Evolutionary conservation across 2,797 vertebrate genomes (phyloP).

Genomic region (Lithobates pipiens): DNA sequence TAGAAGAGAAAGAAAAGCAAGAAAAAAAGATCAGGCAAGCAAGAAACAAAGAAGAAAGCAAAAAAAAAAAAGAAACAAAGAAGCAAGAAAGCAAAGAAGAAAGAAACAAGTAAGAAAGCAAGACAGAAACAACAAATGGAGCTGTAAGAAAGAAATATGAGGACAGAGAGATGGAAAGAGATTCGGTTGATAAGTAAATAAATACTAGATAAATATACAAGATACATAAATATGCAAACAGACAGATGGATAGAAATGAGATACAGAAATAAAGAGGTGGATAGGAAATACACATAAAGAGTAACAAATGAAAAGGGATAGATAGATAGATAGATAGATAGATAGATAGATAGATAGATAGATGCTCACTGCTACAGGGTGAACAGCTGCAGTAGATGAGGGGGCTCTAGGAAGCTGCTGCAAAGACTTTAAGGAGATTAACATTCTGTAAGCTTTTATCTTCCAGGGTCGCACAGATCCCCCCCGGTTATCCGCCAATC

Average conservation of each 20-base stretch:
- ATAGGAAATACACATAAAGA: neutral
- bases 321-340: neutral
- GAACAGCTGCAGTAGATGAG: conserved; percentile 40
- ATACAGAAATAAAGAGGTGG: too few relatives aligned
- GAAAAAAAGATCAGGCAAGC: too few relatives aligned
- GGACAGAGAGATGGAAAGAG: neutral
- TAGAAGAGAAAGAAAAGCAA: too few relatives aligned
- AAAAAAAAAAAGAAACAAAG: too few relatives aligned
- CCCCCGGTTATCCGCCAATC: neutral
- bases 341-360: conserved; percentile 3
- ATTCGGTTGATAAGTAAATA: neutral
- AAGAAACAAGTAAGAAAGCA: neutral
- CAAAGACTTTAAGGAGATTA: conserved; percentile 55
- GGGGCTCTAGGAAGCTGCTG: conserved; percentile 25
- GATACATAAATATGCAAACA: too few relatives aligned
- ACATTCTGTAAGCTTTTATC: conserved; percentile 28
- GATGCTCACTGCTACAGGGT: conserved; percentile 34
- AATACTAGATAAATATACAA: neutral
- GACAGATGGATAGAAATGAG: neutral
- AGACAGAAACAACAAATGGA: neutral
- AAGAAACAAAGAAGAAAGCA: too few relatives aligned
- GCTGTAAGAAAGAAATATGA: neutral
- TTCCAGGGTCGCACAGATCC: neutral
- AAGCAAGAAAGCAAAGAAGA: too few relatives aligned
- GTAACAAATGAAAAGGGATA: neutral